Conservation (phyloP, 2,888 invertebrate species). For the Drosophila tanythrix region DNA sequence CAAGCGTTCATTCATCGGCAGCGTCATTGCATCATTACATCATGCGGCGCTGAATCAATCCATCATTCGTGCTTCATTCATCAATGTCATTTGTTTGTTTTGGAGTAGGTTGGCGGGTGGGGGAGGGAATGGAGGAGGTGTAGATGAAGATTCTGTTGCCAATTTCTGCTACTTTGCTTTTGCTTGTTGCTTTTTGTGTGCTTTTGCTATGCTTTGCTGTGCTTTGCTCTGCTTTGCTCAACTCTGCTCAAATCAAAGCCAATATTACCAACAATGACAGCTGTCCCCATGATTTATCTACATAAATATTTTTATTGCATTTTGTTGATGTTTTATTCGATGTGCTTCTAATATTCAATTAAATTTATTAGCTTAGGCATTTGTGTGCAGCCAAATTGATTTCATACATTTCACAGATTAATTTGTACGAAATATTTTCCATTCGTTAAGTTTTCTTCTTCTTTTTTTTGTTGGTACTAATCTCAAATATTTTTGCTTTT, state of each 20-base stretch:
- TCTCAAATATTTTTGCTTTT: slow-evolving; percentile 38
- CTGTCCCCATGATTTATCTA: slow-evolving; percentile 36
- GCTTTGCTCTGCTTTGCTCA: slow-evolving; percentile 18
- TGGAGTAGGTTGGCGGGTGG: not conserved
- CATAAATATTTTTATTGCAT: slow-evolving; percentile 32
- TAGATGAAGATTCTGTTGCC: not conserved
- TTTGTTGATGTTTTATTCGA: not conserved
- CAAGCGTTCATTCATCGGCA: slow-evolving; percentile 66
- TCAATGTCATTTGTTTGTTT: slow-evolving; percentile 75
- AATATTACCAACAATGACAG: slow-evolving; percentile 27
- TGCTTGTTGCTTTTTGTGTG: slow-evolving; percentile 26
- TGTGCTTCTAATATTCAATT: no score
- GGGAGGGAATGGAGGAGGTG: fast-evolving
- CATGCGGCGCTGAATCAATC: slow-evolving; percentile 54
- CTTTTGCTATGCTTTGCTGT: slow-evolving; percentile 9
- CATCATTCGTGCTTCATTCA: slow-evolving; percentile 76
- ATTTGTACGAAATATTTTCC: slow-evolving; percentile 41
- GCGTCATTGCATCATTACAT: slow-evolving; percentile 50
- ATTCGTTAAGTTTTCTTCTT: slow-evolving; percentile 1
- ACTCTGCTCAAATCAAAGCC: slow-evolving; percentile 26
- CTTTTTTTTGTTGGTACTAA: not conserved
- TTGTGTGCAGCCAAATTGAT: slow-evolving; percentile 31
- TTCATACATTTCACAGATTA: slow-evolving; percentile 37
- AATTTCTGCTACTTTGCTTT: not conserved
- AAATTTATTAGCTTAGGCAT: slow-evolving; percentile 43